phyloP scores from a whole-genome alignment of 2,113 vertebrate genomes.

The Craseonycteris thonglongyai region DNA sequence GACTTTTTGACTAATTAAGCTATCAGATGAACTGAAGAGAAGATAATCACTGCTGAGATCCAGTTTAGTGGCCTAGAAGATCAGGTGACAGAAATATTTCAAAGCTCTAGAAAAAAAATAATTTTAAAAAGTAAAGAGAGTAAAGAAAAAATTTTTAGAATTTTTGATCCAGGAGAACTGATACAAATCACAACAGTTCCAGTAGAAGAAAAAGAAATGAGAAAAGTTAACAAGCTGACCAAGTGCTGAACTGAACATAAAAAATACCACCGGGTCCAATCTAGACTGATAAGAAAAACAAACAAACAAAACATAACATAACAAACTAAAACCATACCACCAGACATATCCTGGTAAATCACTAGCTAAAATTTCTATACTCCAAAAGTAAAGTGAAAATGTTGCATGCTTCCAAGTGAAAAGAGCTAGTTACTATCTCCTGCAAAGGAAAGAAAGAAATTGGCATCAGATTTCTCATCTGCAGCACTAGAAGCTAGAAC shows the following conservation, averaged over 20 bases:
- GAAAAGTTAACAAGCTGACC: background rate
- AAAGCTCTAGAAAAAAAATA: background rate
- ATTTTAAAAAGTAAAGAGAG: background rate
- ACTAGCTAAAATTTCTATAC: background rate
- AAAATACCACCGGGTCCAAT: background rate
- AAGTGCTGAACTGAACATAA: background rate
- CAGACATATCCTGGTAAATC: background rate
- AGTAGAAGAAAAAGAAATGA: background rate
- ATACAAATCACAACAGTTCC: background rate
- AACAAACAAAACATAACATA: too few relatives aligned
- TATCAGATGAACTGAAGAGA: background rate
- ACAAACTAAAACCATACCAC: too few relatives aligned
- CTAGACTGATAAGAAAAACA: background rate
- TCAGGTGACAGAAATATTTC: background rate
- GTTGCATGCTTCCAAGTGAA: background rate
- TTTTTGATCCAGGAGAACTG: background rate
- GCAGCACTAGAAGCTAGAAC: background rate
- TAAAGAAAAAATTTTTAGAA: background rate
- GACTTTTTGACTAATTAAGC: background rate
- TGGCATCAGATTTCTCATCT: background rate
- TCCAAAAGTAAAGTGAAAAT: background rate
- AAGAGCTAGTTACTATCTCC: background rate
- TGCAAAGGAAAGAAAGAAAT: background rate
- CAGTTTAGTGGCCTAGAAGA: background rate
- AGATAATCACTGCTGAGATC: background rate